Percentiles rank a stretch among this genome's conserved stretches.
phyloP scores from a whole-genome alignment of 92 coral and sea anemone genomes.

The Plumapathes pennacea region DNA sequence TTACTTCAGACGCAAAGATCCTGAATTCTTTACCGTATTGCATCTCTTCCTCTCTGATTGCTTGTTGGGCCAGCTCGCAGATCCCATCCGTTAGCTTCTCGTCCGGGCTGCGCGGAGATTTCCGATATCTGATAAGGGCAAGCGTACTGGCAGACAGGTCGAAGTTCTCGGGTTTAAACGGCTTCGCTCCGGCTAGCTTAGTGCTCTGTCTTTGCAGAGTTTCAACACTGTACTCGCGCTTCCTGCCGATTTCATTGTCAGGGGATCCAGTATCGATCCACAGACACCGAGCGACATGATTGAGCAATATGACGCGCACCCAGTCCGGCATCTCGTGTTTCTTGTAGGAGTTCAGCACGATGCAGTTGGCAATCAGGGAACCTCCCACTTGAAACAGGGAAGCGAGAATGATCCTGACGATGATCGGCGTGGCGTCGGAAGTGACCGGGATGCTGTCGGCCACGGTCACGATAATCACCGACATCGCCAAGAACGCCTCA shows the following conservation, averaged over 20 bases:
- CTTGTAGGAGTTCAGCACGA: slow-evolving; percentile 65
- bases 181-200: slow-evolving; percentile 57
- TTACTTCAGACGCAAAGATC: slow-evolving; percentile 57
- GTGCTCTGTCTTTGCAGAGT: slow-evolving; percentile 26
- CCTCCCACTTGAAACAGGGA: slow-evolving; percentile 78
- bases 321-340: slow-evolving; percentile 58
- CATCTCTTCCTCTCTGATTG: slow-evolving; percentile 26
- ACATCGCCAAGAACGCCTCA: slow-evolving; percentile 88
- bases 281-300: slow-evolving; percentile 60
- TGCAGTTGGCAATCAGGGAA: slow-evolving; percentile 64
- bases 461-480: slow-evolving; percentile 81
- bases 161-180: slow-evolving; percentile 22
- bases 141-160: slow-evolving; percentile 9
- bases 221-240: slow-evolving; percentile 13
- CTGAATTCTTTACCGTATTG: slow-evolving; percentile 65
- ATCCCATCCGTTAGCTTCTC: slow-evolving; percentile 56
- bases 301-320: slow-evolving; percentile 72
- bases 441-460: slow-evolving; percentile 79
- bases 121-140: background rate
- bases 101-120: slow-evolving; percentile 11
- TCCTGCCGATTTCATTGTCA: too few species aligned
- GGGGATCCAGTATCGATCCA: slow-evolving; percentile 43
- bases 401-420: slow-evolving; percentile 51
- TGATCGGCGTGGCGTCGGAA: slow-evolving; percentile 81
- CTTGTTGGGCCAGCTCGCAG: slow-evolving; percentile 38